These are phyloP conservation scores for Neoaliturus tenellus DNA, from an alignment of 2,888 invertebrate species.

Conservation along the genomic window DNA sequence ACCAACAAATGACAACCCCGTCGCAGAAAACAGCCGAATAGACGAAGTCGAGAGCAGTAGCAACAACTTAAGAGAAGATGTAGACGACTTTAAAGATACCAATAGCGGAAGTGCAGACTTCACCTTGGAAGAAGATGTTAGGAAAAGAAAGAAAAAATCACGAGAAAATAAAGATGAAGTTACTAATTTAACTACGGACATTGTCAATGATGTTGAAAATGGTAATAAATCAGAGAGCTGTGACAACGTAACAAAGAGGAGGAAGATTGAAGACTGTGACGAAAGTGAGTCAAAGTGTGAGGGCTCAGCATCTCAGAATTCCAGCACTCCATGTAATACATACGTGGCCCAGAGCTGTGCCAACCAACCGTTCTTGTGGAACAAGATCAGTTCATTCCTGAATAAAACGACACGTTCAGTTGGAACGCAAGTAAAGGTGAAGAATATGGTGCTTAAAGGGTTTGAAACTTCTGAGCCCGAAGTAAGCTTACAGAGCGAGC, in stretches of 20 bases:
- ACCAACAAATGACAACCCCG: background rate
- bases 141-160: background rate
- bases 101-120: background rate
- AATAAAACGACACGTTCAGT: conserved; percentile 39
- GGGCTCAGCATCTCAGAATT: background rate
- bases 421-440: conserved; percentile 36
- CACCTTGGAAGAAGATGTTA: background rate
- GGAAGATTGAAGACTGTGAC: background rate
- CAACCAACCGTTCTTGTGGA: conserved; percentile 38
- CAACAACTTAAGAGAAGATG: background rate
- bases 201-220: background rate
- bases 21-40: background rate
- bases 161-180: background rate
- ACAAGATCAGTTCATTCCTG: conserved; percentile 31
- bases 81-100: background rate
- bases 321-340: background rate
- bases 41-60: background rate
- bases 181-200: background rate
- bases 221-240: background rate
- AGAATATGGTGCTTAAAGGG: conserved; percentile 36
- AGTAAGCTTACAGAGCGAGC: conserved; percentile 44
- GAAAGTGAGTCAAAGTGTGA: background rate
- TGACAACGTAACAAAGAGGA: background rate
- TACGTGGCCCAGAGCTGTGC: background rate
- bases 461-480: conserved; percentile 43